Percentiles rank a stretch among this genome's conserved stretches.
These are phyloP conservation scores for Ovibos moschatus DNA, from an alignment of 2,113 vertebrate species.

Conservation along the genomic window DNA sequence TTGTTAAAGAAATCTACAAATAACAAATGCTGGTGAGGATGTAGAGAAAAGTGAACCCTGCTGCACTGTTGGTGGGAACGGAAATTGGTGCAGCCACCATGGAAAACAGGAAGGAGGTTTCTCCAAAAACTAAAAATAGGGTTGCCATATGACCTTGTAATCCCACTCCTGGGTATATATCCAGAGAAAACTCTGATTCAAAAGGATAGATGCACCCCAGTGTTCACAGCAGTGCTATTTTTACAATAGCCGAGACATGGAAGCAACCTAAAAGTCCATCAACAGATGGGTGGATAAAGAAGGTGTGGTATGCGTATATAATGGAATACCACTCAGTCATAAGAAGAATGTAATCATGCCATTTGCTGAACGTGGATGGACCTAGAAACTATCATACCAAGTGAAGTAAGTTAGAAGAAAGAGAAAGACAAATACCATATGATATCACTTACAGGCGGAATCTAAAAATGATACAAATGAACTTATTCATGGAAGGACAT, in stretches of 20 bases:
- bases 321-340: neutral
- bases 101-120: neutral
- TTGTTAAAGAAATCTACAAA: neutral
- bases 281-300: neutral
- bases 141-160: neutral
- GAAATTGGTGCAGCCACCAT: neutral
- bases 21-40: neutral
- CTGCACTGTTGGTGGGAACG: neutral
- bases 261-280: neutral
- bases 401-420: neutral
- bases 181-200: neutral
- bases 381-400: neutral
- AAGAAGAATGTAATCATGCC: neutral
- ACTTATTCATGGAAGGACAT: neutral
- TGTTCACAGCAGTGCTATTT: neutral
- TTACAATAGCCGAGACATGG: neutral
- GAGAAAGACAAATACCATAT: neutral
- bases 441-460: neutral
- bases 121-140: neutral
- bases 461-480: neutral
- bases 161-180: neutral
- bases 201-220: neutral
- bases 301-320: neutral
- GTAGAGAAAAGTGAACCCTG: neutral
- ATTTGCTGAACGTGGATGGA: neutral